Evolutionary conservation across 2,888 invertebrate species (phyloP).

Genomic region (Drosophila bunnanda): DNA sequence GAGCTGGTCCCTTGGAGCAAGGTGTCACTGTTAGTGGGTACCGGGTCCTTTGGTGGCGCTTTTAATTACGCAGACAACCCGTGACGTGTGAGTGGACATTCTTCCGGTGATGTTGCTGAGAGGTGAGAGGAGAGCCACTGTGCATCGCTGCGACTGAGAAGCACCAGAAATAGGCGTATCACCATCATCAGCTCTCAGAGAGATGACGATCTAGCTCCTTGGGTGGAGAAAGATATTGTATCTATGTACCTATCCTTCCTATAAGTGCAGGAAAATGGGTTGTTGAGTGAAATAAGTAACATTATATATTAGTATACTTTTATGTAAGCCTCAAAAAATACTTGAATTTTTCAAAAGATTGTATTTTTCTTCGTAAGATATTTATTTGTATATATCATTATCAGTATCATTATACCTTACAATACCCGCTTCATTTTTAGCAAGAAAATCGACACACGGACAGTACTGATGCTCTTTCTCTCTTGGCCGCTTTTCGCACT

Average conservation of each 20-base stretch:
- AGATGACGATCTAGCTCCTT: conserved; percentile 5
- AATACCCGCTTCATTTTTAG: accelerated
- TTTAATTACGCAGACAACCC: conserved; percentile 18
- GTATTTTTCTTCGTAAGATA: no score
- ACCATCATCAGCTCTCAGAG: neutral
- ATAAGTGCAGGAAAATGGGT: neutral
- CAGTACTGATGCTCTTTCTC: conserved; percentile 1
- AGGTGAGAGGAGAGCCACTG: conserved; percentile 24
- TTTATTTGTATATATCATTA: no score
- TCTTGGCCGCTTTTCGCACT: neutral
- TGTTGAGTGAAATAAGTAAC: neutral
- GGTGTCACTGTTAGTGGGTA: conserved; percentile 6
- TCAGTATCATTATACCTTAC: neutral
- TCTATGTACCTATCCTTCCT: neutral
- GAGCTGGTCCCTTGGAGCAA: conserved; percentile 7
- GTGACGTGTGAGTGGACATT: conserved; percentile 39
- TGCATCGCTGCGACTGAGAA: conserved; percentile 35
- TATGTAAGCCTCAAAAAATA: no score
- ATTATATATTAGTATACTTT: no score
- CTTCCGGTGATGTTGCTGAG: conserved; percentile 19
- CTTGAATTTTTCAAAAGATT: no score
- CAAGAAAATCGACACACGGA: neutral
- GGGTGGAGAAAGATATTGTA: neutral
- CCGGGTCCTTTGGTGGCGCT: conserved; percentile 15
- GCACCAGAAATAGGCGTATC: conserved; percentile 50